phyloP scores from a whole-genome alignment of 1,140 invertebrate species.

The Achatina immaculata region DNA sequence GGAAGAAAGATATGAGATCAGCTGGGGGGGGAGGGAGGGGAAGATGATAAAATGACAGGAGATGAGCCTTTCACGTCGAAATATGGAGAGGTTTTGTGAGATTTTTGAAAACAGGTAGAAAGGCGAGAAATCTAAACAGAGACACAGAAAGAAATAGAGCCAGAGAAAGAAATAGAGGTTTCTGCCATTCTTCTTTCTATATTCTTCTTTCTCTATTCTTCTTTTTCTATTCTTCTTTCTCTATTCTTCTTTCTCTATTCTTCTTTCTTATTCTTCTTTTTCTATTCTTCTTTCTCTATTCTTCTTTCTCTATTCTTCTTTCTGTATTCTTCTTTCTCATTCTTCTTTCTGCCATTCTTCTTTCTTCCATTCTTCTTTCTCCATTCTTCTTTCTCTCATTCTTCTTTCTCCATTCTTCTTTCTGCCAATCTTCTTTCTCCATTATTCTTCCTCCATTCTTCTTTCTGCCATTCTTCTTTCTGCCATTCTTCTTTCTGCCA shows the following conservation, averaged over 20 bases:
- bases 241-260: not conserved
- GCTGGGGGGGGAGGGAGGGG: not conserved
- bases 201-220: not conserved
- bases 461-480: no score
- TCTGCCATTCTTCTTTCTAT: not conserved
- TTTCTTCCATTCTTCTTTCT: no score
- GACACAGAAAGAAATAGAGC: not conserved
- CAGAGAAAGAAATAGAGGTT: not conserved
- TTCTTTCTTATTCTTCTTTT: no score
- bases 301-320: no score
- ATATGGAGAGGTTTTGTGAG: not conserved
- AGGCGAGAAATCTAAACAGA: no score
- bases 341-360: no score
- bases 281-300: no score
- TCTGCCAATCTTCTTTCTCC: not conserved
- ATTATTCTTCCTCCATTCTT: not conserved
- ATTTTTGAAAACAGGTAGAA: not conserved
- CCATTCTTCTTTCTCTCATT: no score
- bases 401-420: no score
- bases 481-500: conserved; percentile 2
- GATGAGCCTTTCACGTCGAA: not conserved
- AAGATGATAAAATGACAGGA: not conserved
- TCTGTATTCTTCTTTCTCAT: no score
- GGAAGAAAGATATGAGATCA: no score
- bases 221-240: not conserved